Evolutionary conservation across 1,140 invertebrate species (phyloP), one percentile per base, ranked within the genome.

Genomic region (Drosophila serrata): DNA sequence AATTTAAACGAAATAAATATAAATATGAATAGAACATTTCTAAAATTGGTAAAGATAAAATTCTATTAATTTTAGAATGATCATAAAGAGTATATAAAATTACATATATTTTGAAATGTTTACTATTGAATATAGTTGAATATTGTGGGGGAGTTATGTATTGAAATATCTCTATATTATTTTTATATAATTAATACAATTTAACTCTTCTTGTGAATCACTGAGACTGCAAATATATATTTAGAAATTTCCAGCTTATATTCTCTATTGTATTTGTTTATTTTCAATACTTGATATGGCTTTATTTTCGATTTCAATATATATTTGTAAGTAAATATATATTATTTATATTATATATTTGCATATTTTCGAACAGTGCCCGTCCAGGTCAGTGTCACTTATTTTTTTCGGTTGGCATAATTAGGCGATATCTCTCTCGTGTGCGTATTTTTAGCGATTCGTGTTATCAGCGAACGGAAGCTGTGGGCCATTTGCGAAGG

Each of bases 391-490:
- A 60, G 58, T 63, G 61, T 15, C 57, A 62, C 15, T 17, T n/a
- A n/a, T n/a, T 33, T 33, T 22, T 24, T 49, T 49, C 48, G 11
- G 29, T 12, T n/a, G 13, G 3, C 46, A 55, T 42, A 33, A 33
- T 51, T 67, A 24, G 35, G 19, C 17, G 17, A 48, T 61, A 27
- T 60, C 37, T n/a, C 7, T n/a, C 7, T 24, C 13, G 22, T 13
- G 12, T 45, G 12, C 13, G 12, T 68, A 68, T 68, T 68, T 68
- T 67, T 68, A 51, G 62, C 35, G 22, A 15, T 29, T 57, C 11
- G 15, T 31, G 35, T 72, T 72, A 72, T 72, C 68, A 72, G 43
- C 29, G 27, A 72, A 72, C 68, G 68, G 68, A 72, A 72, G 68
- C 68, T 72, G 68, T 35, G 67, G 37, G 31, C 67, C 17, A 56